phyloP scores from a whole-genome alignment of 2,888 invertebrate species.

The Drosophila conformis region DNA sequence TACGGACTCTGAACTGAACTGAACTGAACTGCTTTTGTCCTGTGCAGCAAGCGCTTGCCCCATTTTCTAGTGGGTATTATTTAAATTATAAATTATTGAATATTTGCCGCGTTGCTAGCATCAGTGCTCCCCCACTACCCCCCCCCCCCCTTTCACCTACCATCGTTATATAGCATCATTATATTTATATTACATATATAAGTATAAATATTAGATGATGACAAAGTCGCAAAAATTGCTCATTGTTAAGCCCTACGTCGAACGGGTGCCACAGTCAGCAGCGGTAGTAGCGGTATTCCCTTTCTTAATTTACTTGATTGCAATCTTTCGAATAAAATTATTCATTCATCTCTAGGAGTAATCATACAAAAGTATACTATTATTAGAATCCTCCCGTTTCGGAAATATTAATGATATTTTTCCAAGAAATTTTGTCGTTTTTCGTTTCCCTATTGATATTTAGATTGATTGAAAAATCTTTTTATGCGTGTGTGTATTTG shows the following conservation, averaged over 20 bases:
- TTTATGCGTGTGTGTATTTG: accelerated
- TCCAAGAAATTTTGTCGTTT: background rate
- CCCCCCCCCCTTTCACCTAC: background rate
- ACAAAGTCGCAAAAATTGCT: slow-evolving; percentile 58
- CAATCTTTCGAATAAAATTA: background rate
- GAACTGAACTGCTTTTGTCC: slow-evolving; percentile 41
- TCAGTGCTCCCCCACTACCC: background rate
- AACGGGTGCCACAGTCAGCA: background rate
- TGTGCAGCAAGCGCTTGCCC: slow-evolving; percentile 23
- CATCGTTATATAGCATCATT: slow-evolving; percentile 55
- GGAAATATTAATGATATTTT: background rate
- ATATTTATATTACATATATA: slow-evolving; percentile 74
- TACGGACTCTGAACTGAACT: slow-evolving; percentile 18
- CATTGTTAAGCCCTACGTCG: slow-evolving; percentile 52
- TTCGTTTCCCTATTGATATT: background rate
- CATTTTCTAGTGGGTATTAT: slow-evolving; percentile 76
- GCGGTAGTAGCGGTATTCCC: background rate
- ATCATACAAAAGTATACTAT: background rate
- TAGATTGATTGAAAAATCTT: background rate
- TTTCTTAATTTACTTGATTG: background rate
- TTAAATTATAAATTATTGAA: slow-evolving; percentile 81
- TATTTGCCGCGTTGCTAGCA: slow-evolving; percentile 64
- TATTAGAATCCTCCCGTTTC: no score
- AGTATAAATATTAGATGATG: slow-evolving; percentile 78
- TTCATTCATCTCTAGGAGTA: background rate